Evolutionary conservation across 23 tunicate genomes (phyloP), one percentile per base, ranked within the genome.

Genomic region (Botrylloides violaceus): DNA sequence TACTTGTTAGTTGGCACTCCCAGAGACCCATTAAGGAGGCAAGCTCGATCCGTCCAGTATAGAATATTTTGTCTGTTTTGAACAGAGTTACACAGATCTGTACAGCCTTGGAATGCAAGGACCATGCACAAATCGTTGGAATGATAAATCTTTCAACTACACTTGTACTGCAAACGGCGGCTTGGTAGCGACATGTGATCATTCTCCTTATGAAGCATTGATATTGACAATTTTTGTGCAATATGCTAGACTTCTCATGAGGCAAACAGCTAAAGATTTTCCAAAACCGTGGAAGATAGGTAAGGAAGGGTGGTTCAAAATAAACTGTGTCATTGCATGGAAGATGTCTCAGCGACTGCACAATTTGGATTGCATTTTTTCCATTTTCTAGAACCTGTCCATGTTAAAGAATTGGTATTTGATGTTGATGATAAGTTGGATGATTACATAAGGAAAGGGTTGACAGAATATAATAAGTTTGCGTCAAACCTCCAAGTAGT

Each of bases 201-300:
- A 90, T 64, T 57, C 97, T 27, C 97, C 97, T 25, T 83, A 36
- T 64, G 97, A 90, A 70, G 97, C 90, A 4, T 77, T 90, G 97
- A 84, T 90, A n/a, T 79, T 83, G 66, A 70, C 75, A 20, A 84
- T 81, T 3, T 29, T 90, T 60, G 81, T 77, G 70, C 83, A 81
- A 58, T 81, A 64, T 72, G 36, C 71, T 28, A 65, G 76, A 0
- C 25, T 9, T 4, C 23, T 36, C 18, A 36, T 88, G 32, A 49
- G 65, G 27, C 64, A 76, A 48, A 19, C 57, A 4, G 58, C 71
- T 25, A 79, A 83, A 0, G 77, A 50, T 28, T 81, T 73, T 65
- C 72, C 70, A 28, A 75, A 66, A 30, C 49, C 83, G 20, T 34
- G 43, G 76, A 59, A 72, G 31, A 38, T 68, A 43, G 66, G 53